Evolutionary conservation across 2,888 invertebrate species (phyloP).

Genomic region (Dusona sp.): DNA sequence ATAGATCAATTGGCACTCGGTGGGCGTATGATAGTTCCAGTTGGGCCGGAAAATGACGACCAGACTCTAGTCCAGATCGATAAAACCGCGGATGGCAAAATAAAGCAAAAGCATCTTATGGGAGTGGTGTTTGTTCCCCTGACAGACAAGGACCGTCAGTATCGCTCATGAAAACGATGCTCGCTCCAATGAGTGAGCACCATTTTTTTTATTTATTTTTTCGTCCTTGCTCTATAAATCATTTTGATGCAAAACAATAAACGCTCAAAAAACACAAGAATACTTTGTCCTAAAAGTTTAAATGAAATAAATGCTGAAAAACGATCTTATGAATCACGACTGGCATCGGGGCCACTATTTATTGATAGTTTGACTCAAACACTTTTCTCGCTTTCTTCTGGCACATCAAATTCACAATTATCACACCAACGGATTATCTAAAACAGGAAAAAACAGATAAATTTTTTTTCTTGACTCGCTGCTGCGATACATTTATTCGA

Average conservation of each 20-base stretch:
- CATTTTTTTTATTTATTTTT: slow-evolving; percentile 45
- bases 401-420: slow-evolving; percentile 38
- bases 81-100: slow-evolving; percentile 92
- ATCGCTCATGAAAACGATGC: slow-evolving; percentile 86
- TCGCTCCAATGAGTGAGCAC: slow-evolving; percentile 75
- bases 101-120: slow-evolving; percentile 92
- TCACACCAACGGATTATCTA: slow-evolving; percentile 4
- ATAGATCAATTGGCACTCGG: slow-evolving; percentile 95
- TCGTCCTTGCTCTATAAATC: slow-evolving; percentile 15
- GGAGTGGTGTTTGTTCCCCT: slow-evolving; percentile 98
- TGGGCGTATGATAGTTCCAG: slow-evolving; percentile 96
- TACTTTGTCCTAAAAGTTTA: slow-evolving; percentile 4
- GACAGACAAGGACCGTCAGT: slow-evolving; percentile 93
- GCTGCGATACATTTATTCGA: slow-evolving; percentile 21
- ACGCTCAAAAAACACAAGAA: slow-evolving; percentile 13
- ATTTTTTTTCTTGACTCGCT: not conserved
- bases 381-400: slow-evolving; percentile 25
- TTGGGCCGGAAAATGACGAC: slow-evolving; percentile 94
- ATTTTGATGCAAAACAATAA: slow-evolving; percentile 5
- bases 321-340: slow-evolving; percentile 26
- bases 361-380: slow-evolving; percentile 56
- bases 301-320: slow-evolving; percentile 28
- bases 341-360: slow-evolving; percentile 44
- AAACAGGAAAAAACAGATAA: not conserved
- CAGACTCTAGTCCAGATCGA: slow-evolving; percentile 96